phyloP scores from a whole-genome alignment of 1,140 invertebrate genomes.

The Ylistrum balloti region DNA sequence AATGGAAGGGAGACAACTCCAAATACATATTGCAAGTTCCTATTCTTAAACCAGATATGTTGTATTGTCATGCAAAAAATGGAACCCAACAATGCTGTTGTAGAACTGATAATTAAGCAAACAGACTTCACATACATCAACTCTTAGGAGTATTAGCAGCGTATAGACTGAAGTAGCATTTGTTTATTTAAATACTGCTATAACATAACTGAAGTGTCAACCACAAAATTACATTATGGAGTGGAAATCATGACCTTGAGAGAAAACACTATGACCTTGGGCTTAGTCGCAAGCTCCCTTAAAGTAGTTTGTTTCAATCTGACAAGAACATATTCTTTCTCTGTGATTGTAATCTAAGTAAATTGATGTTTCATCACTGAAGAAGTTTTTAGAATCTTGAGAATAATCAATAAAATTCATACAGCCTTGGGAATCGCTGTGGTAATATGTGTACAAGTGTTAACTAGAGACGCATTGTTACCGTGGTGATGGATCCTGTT shows the following conservation, averaged over 20 bases:
- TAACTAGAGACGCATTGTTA: neutral
- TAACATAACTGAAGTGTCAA: no score
- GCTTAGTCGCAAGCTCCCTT: neutral
- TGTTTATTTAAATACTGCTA: no score
- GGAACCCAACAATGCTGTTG: no score
- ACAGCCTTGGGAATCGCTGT: constrained; percentile 6
- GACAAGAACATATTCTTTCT: neutral
- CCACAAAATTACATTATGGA: no score
- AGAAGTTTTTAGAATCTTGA: constrained; percentile 8
- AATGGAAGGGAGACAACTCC: no score
- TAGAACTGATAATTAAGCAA: no score
- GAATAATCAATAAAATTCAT: constrained; percentile 40
- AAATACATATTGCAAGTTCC: no score
- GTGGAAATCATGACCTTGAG: neutral
- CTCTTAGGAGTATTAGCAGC: no score
- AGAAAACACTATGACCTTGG: neutral
- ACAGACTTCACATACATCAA: no score
- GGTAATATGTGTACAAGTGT: neutral
- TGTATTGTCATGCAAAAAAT: no score
- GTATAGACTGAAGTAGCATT: no score
- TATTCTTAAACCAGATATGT: no score
- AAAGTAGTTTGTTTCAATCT: constrained; percentile 19
- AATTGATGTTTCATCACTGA: neutral
- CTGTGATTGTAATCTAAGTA: constrained; percentile 26
- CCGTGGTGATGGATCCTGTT: neutral